These are phyloP conservation scores for Gobius niger DNA, from an alignment of 2,113 vertebrate species.

Conservation along the genomic window DNA sequence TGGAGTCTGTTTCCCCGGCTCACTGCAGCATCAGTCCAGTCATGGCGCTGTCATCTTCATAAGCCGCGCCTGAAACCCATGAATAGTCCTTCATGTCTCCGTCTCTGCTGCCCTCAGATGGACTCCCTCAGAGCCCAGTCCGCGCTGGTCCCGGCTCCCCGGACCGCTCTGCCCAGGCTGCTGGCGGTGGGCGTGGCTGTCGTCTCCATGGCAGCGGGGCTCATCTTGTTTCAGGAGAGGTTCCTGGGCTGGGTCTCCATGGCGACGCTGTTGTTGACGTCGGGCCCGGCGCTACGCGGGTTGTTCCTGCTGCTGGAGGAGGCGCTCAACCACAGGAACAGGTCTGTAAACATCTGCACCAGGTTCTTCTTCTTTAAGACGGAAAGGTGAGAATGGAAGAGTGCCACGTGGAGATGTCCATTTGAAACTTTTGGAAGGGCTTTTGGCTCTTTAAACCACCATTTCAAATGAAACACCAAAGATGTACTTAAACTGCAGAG, in stretches of 20 bases:
- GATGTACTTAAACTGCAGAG: too few relatives aligned
- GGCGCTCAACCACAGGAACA: constrained; percentile 49
- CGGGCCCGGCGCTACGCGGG: constrained; percentile 50
- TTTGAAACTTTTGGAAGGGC: too few relatives aligned
- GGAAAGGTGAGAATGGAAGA: too few relatives aligned
- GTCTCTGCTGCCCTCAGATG: constrained; percentile 37
- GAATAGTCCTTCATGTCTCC: too few relatives aligned
- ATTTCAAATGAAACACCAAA: too few relatives aligned
- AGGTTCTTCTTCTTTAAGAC: too few relatives aligned
- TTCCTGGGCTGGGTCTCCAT: constrained; percentile 27
- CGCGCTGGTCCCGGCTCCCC: constrained; percentile 45
- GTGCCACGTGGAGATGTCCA: too few relatives aligned
- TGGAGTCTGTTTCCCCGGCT: too few relatives aligned
- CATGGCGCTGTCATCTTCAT: too few relatives aligned
- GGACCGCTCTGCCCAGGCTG: constrained; percentile 40
- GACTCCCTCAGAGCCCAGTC: constrained; percentile 27
- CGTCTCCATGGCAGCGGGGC: neutral
- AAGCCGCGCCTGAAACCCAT: too few relatives aligned
- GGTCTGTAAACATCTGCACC: constrained; percentile 34
- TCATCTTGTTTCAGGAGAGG: constrained; percentile 13
- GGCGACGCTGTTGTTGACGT: constrained; percentile 34
- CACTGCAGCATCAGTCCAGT: too few relatives aligned
- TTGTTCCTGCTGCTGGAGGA: constrained; percentile 66
- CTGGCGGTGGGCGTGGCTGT: constrained; percentile 16
- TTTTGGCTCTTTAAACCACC: too few relatives aligned